These are phyloP conservation scores for Caenorhabditis parvicauda DNA, from an alignment of 2,888 invertebrate species.

Conservation along the genomic window DNA sequence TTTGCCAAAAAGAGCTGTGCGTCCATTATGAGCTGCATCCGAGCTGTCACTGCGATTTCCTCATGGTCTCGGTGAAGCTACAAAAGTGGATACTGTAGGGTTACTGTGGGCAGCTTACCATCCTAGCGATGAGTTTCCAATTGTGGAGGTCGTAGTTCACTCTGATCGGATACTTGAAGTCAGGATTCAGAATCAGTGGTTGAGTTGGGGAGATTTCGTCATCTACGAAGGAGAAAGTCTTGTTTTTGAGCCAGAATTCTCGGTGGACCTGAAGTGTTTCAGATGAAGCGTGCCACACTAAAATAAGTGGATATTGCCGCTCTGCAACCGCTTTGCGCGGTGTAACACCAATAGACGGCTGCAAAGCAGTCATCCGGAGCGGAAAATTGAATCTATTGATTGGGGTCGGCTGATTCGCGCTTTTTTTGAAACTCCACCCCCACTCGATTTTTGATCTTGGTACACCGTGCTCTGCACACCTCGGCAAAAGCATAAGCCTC, in stretches of 20 bases:
- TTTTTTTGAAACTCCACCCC: too few relatives aligned
- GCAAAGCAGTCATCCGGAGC: too few relatives aligned
- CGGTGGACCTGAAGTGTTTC: constrained; percentile 39
- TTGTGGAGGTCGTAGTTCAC: constrained; percentile 60
- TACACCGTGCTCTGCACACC: too few relatives aligned
- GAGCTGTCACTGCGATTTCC: constrained; percentile 50
- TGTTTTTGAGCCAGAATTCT: constrained; percentile 60
- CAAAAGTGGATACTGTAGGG: background rate
- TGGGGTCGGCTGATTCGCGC: too few relatives aligned
- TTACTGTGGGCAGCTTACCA: constrained; percentile 18
- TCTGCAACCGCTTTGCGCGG: too few relatives aligned
- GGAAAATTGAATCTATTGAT: too few relatives aligned
- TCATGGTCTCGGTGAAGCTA: constrained; percentile 50
- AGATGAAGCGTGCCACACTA: too few relatives aligned
- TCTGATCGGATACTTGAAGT: constrained; percentile 58
- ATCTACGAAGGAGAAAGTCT: constrained; percentile 54
- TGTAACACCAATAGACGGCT: too few relatives aligned
- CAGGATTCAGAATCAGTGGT: constrained; percentile 57
- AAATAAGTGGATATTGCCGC: too few relatives aligned
- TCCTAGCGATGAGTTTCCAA: constrained; percentile 56
- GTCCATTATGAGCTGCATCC: constrained; percentile 58
- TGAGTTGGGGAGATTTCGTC: constrained; percentile 49
- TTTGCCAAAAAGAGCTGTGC: constrained; percentile 52
- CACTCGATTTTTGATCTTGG: too few relatives aligned
- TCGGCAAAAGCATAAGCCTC: too few relatives aligned